Conservation (phyloP, 64 coral and sea anemone species). For the Montipora cactus region DNA sequence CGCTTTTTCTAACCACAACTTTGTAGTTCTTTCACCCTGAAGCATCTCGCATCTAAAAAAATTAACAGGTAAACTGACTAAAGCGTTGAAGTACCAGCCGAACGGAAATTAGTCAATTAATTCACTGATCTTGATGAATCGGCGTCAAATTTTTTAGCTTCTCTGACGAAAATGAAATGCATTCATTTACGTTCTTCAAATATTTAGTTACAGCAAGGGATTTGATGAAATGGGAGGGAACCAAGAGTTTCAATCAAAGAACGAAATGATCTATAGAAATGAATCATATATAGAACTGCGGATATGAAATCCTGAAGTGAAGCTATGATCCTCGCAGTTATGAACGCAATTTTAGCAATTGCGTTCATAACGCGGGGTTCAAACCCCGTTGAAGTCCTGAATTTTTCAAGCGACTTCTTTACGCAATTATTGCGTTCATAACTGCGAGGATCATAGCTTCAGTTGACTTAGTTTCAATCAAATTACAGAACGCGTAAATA, state of each 20-base stretch:
- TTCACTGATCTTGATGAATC: not conserved
- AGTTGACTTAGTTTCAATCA: not conserved
- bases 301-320: too few relatives aligned
- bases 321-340: too few relatives aligned
- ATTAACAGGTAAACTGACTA: not conserved
- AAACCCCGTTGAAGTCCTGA: too few relatives aligned
- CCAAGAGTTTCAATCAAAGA: slow-evolving; percentile 11
- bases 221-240: slow-evolving; percentile 35
- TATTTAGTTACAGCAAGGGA: slow-evolving; percentile 23
- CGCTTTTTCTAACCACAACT: slow-evolving; percentile 13
- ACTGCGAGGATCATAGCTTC: too few relatives aligned
- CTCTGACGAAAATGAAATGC: not conserved
- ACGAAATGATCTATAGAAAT: not conserved
- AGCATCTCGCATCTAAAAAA: not conserved
- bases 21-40: not conserved
- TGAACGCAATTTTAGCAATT: too few relatives aligned
- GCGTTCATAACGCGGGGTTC: too few relatives aligned
- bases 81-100: not conserved
- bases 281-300: too few relatives aligned
- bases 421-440: too few relatives aligned
- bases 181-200: slow-evolving; percentile 4
- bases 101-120: not conserved
- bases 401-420: too few relatives aligned
- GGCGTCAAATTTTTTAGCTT: not conserved
- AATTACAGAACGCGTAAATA: slow-evolving; percentile 15